Evolutionary conservation across 2,888 invertebrate species (phyloP), one percentile per base, ranked within the genome.

Genomic region (Rapana venosa): DNA sequence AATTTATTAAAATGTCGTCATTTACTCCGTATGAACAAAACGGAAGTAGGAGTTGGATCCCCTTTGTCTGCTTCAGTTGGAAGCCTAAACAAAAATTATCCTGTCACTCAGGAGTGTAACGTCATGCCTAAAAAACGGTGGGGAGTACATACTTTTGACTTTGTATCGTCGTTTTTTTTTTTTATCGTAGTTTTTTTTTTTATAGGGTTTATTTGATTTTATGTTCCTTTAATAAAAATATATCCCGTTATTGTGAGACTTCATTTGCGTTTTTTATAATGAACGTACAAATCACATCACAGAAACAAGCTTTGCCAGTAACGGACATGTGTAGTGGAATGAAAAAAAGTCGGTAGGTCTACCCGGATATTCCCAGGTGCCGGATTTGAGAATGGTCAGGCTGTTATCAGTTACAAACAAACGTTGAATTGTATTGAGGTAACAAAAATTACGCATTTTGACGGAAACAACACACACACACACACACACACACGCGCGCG

Each of bases 11-110:
- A 61, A 61, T 30, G n/a, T 74, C 0, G n/a, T 15, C 88, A 85
- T 90, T 90, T 83, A 61, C 90, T 84, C 87, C 90, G 90, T 26
- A 84, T 83, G 66, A 74, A 81, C 70, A 61, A 88, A 81, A 90
- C 90, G 90, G 90, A 90, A 90, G 90, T 89, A 87, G 87, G 81
- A 70, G 74, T 70, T 87, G 35, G 87, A 70, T 70, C 35, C 32
- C 87, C 87, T 86, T n/a, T 74, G 87, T 87, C 87, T 87, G 87
- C 87, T 87, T 26, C 81, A n/a, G 35, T 32, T 35, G 11, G 79
- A 35, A 83, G 30, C 26, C 36, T 8, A 47, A 47, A 83, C 36
- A 47, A 47, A 47, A 83, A 83, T 47, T 47, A 83, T 22, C 26
- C 77, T 32, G 4, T 32, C 35, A 0, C 17, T 47, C 81, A n/a